Conservation (phyloP, 2,797 vertebrate species). For the Poecilia velifera region DNA sequence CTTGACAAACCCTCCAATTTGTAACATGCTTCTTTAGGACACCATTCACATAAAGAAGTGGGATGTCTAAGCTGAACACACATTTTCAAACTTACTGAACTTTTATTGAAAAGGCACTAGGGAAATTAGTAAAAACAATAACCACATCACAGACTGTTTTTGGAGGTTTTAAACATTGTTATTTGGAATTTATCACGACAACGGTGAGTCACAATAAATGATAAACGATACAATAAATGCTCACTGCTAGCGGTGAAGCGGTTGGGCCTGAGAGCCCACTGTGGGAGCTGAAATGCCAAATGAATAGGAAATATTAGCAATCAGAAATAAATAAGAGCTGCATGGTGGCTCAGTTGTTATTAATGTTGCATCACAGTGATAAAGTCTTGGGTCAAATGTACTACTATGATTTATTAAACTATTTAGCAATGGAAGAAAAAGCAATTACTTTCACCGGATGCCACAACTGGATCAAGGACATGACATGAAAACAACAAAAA, state of each 20-base stretch:
- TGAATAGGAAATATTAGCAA: not conserved
- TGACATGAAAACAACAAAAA: not conserved
- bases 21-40: too few relatives aligned
- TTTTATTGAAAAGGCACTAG: too few relatives aligned
- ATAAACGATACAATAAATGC: too few relatives aligned
- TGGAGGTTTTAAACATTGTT: too few relatives aligned
- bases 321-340: not conserved
- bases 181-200: too few relatives aligned
- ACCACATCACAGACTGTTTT: too few relatives aligned
- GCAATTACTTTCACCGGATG: not conserved
- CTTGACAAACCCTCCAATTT: too few relatives aligned
- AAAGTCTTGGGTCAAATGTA: not conserved
- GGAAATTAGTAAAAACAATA: too few relatives aligned
- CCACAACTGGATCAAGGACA: slow-evolving; percentile 3
- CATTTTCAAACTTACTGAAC: too few relatives aligned
- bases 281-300: not conserved
- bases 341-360: not conserved
- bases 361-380: not conserved
- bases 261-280: not conserved
- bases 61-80: too few relatives aligned
- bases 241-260: not conserved
- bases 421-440: not conserved
- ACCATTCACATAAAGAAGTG: too few relatives aligned
- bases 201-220: too few relatives aligned
- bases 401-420: not conserved